Evolutionary conservation across 2,888 invertebrate genomes (phyloP).

Genomic region (Aricia artaxerxes): DNA sequence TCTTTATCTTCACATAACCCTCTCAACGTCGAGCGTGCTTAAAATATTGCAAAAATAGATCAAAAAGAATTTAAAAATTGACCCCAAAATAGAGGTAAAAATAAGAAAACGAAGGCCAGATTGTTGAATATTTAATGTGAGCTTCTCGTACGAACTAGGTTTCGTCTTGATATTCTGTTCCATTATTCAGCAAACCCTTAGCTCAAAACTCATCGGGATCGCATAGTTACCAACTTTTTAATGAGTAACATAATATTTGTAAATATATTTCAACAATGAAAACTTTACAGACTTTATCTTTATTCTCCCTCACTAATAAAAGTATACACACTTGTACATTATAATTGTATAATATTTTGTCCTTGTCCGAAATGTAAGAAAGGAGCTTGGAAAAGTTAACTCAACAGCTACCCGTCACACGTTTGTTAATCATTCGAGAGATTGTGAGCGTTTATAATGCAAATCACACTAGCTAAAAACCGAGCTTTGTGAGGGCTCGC

Average conservation of each 20-base stretch:
- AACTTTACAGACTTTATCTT: not conserved
- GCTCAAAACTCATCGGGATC: constrained; percentile 58
- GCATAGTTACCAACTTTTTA: constrained; percentile 45
- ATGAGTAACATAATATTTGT: constrained; percentile 18
- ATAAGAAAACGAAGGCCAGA: not conserved
- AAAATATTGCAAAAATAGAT: too few relatives aligned
- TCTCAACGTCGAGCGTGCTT: too few relatives aligned
- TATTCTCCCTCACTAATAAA: too few relatives aligned
- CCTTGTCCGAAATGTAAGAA: too few relatives aligned
- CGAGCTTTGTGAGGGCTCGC: too few relatives aligned
- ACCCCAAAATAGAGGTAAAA: not conserved
- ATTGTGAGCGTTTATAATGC: not conserved
- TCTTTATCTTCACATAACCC: too few relatives aligned
- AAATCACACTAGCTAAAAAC: too few relatives aligned
- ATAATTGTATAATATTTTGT: too few relatives aligned
- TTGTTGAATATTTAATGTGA: constrained; percentile 14
- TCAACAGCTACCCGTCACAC: not conserved
- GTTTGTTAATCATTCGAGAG: not conserved
- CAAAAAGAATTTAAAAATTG: too few relatives aligned
- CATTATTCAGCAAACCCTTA: constrained; percentile 66
- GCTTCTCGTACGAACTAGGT: constrained; percentile 36
- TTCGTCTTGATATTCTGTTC: constrained; percentile 61
- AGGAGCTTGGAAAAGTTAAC: not conserved
- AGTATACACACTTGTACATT: too few relatives aligned
- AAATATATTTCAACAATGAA: not conserved